Base-by-base conservation (phyloP, 2,113 vertebrate genomes). In the Scopus umbretta region DNA sequence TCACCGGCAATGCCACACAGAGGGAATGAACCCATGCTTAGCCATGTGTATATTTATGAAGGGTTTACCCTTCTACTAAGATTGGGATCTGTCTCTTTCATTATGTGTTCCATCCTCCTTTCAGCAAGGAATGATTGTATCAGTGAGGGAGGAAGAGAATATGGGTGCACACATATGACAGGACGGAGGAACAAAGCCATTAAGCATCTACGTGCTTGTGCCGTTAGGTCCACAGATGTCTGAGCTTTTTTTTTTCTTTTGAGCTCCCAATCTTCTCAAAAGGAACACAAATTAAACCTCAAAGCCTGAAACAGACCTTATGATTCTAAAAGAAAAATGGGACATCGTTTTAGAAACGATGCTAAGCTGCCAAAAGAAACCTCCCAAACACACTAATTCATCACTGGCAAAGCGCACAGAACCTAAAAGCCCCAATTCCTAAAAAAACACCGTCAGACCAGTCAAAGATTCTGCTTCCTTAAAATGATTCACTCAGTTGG, bases 291-390 rank as follows among this genome's bases (percentile, higher is more conserved):
- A 91, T 49, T 40, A 79, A 50, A 67, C 47, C n/a, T 62, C 66
- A 80, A 63, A 86, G 87, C 14, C 52, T 34, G 10, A 89, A 91
- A 27, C 6, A 22, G 21, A 61, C 14, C 16, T 55, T 8, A 47
- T 0, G 0, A 56, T 42, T 66, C 0, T 1, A 38, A 58, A 68
- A 62, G 71, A n/a, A n/a, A 36, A n/a, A 80, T 0, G 3, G 30
- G 13, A 49, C 2, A 36, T 19, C 6, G 36, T 78, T 78, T 72
- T 42, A 65, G 43, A 79, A 63, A 62, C 26, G 42, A 34, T 17
- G 11, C 40, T 16, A 40, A 76, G 22, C 5, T 30, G 73, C 25
- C 59, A 87, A 63, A 61, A 25, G 18, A 65, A 71, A 16, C 9
- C 26, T 21, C 22, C 40, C 23, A 67, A 79, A 61, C 0, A 8